A percentile compares a stretch with the other conserved stretches of the same genome.
Evolutionary conservation across 2,888 invertebrate species (phyloP).

Genomic region (Cephus rjabovi): DNA sequence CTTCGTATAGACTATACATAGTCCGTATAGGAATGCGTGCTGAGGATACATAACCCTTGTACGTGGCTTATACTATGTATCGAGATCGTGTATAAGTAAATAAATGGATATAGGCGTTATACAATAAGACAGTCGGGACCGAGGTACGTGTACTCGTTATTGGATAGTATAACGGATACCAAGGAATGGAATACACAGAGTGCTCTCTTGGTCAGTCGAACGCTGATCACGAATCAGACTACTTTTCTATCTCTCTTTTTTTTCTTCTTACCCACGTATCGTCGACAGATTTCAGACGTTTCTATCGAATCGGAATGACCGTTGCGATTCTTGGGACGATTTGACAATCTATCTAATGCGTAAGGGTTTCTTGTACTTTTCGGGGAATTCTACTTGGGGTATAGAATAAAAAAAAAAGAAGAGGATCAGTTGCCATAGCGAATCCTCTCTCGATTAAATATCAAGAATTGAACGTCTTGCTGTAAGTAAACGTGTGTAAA

Average conservation of each 20-base stretch:
- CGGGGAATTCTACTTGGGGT: not conserved
- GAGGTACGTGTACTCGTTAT: not conserved
- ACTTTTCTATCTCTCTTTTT: not conserved
- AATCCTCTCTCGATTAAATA: not conserved
- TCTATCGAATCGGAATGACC: too few species aligned
- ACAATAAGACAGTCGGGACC: not conserved
- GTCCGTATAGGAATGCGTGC: slow-evolving; percentile 14
- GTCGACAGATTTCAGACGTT: not conserved
- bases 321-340: not conserved
- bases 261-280: not conserved
- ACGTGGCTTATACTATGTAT: slow-evolving; percentile 1
- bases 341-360: not conserved
- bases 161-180: not conserved
- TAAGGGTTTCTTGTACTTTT: not conserved
- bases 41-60: slow-evolving; percentile 5
- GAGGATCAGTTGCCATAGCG: not conserved
- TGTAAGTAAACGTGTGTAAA: slow-evolving; percentile 17
- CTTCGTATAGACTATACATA: not conserved
- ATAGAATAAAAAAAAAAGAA: not conserved
- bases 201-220: not conserved
- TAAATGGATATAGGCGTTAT: not conserved
- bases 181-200: not conserved
- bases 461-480: not conserved
- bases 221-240: not conserved
- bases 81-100: not conserved